phyloP scores from a whole-genome alignment of 2,888 invertebrate species.

The Erebia ligea region DNA sequence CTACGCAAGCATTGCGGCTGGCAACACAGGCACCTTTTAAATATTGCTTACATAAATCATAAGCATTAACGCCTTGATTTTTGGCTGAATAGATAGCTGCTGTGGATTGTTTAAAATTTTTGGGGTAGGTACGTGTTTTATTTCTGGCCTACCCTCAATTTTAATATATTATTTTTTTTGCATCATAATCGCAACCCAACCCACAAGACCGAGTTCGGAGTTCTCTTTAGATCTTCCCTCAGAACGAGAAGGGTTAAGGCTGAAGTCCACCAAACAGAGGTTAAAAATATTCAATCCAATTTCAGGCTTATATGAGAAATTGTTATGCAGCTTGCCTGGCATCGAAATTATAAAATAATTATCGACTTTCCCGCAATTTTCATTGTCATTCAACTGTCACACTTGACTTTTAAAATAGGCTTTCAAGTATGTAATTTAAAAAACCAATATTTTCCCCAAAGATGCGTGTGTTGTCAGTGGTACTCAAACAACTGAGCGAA shows the following conservation, averaged over 20 bases:
- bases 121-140: too few relatives aligned
- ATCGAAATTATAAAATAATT: background rate
- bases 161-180: too few relatives aligned
- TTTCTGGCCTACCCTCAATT: background rate
- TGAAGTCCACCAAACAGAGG: too few relatives aligned
- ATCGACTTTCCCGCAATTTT: background rate
- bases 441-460: background rate
- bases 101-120: background rate
- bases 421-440: background rate
- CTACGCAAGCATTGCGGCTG: conserved; percentile 37
- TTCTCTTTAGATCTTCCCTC: too few relatives aligned
- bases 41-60: background rate
- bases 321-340: background rate
- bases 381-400: too few relatives aligned
- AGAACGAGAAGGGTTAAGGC: too few relatives aligned
- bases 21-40: conserved; percentile 37
- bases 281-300: too few relatives aligned
- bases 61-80: background rate
- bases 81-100: background rate
- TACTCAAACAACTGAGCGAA: conserved; percentile 52
- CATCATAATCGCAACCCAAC: too few relatives aligned
- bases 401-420: background rate
- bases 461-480: conserved; percentile 38
- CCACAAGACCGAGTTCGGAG: too few relatives aligned
- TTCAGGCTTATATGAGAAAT: too few relatives aligned